These are phyloP conservation scores for Anabacerthia variegaticeps DNA, from an alignment of 2,797 vertebrate species.

Conservation along the genomic window DNA sequence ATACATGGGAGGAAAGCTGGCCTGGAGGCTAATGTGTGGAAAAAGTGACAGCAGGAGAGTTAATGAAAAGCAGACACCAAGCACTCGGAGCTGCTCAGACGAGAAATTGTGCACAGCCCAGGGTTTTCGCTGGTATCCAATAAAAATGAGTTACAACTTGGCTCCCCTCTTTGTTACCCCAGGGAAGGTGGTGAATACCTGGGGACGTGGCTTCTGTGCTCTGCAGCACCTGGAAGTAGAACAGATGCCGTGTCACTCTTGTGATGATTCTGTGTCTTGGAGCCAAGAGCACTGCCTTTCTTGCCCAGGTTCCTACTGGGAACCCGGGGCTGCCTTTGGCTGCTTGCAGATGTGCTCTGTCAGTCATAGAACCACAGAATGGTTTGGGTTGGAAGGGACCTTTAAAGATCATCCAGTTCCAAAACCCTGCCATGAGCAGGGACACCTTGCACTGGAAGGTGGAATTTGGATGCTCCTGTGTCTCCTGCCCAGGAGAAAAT, in stretches of 20 bases:
- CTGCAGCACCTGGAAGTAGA: not conserved
- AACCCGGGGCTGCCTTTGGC: not conserved
- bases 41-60: constrained; percentile 28
- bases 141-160: not conserved
- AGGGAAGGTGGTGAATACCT: not conserved
- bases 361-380: not conserved
- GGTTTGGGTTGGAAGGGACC: not conserved
- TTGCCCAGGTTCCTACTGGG: not conserved
- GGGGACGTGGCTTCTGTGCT: not conserved
- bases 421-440: not conserved
- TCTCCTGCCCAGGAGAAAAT: not conserved
- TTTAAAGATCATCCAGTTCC: not conserved
- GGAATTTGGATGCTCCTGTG: not conserved
- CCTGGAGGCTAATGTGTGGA: not conserved
- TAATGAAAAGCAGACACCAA: constrained; percentile 33
- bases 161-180: not conserved
- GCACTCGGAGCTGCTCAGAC: not conserved
- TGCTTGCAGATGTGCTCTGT: not conserved
- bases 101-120: not conserved
- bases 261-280: rapidly evolving
- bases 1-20: not conserved
- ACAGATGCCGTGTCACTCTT: rapidly evolving
- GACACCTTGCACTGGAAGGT: not conserved
- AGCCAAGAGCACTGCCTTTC: not conserved
- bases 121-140: not conserved